These are phyloP conservation scores for Mycteria americana DNA, from an alignment of 2,797 vertebrate species.

Conservation along the genomic window DNA sequence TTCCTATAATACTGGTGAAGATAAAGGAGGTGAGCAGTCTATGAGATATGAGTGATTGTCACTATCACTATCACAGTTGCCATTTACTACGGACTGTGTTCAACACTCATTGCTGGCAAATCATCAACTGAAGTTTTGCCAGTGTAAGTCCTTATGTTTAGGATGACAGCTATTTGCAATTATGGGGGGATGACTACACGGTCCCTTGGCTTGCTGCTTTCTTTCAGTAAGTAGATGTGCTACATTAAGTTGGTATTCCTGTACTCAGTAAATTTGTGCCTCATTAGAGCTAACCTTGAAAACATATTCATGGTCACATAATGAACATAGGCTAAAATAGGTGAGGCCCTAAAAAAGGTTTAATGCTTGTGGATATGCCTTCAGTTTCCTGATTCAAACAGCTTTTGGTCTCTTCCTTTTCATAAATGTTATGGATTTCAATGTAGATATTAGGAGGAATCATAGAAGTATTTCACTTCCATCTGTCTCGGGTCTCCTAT, in stretches of 20 bases:
- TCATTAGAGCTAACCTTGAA: neutral
- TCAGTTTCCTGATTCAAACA: neutral
- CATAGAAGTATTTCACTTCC: neutral
- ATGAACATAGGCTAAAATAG: neutral
- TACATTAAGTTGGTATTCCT: neutral
- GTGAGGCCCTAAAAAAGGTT: neutral
- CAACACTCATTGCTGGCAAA: neutral
- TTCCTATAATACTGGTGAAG: slow-evolving; percentile 31
- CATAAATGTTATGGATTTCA: neutral
- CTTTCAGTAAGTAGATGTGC: neutral
- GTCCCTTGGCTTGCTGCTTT: neutral
- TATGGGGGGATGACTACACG: neutral
- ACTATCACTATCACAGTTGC: neutral
- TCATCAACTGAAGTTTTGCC: neutral
- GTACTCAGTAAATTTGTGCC: neutral
- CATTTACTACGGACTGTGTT: neutral
- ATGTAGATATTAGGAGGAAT: neutral
- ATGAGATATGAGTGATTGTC: slow-evolving; percentile 31
- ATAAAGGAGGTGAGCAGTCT: slow-evolving; percentile 60
- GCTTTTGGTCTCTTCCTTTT: neutral
- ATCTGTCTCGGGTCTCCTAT: neutral
- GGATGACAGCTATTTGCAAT: neutral
- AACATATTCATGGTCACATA: neutral
- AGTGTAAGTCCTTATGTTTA: neutral
- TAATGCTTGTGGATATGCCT: neutral